phyloP scores from a whole-genome alignment of 2,113 vertebrate species.

The Scatophagus argus region DNA sequence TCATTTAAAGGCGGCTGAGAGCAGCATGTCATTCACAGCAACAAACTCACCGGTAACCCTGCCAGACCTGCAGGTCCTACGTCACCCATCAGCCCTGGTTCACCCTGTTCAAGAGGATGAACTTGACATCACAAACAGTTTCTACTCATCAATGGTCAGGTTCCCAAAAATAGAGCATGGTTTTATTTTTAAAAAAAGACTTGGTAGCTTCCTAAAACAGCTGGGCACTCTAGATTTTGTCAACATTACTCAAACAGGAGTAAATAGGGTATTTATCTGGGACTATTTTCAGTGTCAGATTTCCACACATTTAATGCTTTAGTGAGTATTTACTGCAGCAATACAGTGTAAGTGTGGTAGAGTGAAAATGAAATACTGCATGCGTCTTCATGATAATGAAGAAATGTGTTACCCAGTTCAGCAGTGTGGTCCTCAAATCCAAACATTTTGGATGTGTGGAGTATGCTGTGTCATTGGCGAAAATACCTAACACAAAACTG shows the following conservation, averaged over 20 bases:
- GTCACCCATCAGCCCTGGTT: slow-evolving; percentile 83
- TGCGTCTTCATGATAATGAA: neutral
- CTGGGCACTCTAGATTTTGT: neutral
- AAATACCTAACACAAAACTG: neutral
- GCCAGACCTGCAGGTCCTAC: slow-evolving; percentile 80
- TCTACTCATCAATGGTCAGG: neutral
- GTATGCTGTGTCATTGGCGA: neutral
- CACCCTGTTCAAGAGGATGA: slow-evolving; percentile 80
- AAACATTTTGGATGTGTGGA: neutral
- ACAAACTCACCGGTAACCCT: slow-evolving; percentile 81
- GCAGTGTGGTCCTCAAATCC: neutral
- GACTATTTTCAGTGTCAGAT: neutral
- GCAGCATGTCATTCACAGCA: neutral
- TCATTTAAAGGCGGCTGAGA: neutral
- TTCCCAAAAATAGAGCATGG: neutral
- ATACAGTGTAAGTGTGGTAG: neutral
- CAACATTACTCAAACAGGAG: neutral
- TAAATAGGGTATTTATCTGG: neutral
- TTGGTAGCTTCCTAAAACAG: neutral
- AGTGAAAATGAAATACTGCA: neutral
- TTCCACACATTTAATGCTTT: neutral
- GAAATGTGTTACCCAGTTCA: neutral
- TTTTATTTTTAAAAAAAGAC: neutral
- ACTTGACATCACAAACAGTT: slow-evolving; percentile 10
- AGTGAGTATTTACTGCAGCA: neutral